A percentile compares a stretch with the other conserved stretches of the same genome.
Conservation (phyloP, 2,113 vertebrate genomes). For the Hucho hucho region DNA sequence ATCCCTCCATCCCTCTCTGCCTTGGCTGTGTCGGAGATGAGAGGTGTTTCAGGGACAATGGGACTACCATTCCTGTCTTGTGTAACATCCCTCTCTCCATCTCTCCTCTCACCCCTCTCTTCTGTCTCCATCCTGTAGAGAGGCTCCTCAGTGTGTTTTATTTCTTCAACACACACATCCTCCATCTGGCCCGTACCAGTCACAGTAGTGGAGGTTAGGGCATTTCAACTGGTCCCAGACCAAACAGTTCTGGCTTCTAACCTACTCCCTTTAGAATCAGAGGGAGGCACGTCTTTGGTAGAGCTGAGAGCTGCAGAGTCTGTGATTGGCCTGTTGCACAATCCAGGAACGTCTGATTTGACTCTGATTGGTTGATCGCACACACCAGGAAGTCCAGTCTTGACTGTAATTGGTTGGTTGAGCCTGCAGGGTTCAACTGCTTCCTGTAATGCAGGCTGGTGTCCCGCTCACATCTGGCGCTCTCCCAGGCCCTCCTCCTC, state of each 20-base stretch:
- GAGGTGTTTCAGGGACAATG: constrained; percentile 18
- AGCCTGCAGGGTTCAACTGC: constrained; percentile 45
- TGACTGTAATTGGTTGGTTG: constrained; percentile 64
- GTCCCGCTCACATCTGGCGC: constrained; percentile 61
- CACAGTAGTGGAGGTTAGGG: not conserved
- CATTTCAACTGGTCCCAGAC: no score
- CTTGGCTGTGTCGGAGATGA: constrained; percentile 21
- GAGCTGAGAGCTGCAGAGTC: constrained; percentile 21
- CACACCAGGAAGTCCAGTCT: constrained; percentile 39
- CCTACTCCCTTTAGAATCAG: not conserved
- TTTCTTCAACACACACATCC: not conserved
- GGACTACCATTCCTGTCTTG: not conserved
- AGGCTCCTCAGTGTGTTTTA: not conserved
- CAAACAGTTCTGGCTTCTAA: no score
- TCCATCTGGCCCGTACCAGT: not conserved
- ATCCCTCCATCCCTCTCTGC: not conserved
- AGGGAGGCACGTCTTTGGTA: constrained; percentile 13
- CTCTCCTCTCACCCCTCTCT: not conserved
- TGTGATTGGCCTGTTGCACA: constrained; percentile 58
- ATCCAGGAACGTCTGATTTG: constrained; percentile 60
- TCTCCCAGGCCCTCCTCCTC: constrained; percentile 31
- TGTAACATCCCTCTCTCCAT: constrained; percentile 15
- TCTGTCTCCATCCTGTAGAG: constrained; percentile 9
- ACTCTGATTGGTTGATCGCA: constrained; percentile 67
- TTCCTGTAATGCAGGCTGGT: constrained; percentile 60